Percentiles rank a stretch among this genome's conserved stretches.
Evolutionary conservation across 1,140 invertebrate genomes (phyloP).

Genomic region (Pectinophora gossypiella): DNA sequence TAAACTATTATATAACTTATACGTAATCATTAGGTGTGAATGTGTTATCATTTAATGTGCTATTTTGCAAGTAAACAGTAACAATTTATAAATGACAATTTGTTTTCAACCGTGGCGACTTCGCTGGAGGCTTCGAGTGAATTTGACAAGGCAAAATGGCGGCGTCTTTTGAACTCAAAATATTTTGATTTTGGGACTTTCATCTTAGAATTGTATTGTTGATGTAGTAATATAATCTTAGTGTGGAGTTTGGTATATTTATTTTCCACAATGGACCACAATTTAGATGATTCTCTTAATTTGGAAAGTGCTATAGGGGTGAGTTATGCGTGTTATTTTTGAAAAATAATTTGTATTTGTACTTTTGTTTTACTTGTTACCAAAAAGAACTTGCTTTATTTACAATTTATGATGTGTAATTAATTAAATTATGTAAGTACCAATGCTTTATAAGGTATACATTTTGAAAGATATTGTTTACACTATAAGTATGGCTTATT

Average conservation of each 20-base stretch:
- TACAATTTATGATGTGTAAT: no score
- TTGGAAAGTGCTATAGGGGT: slow-evolving; percentile 57
- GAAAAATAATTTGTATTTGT: no score
- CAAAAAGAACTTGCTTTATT: no score
- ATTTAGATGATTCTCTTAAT: slow-evolving; percentile 59
- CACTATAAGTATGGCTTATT: no score
- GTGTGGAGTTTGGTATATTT: slow-evolving; percentile 6
- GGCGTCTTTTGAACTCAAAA: slow-evolving; percentile 65
- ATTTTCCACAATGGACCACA: slow-evolving; percentile 50
- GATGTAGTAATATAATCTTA: not conserved
- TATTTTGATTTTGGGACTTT: slow-evolving; percentile 26
- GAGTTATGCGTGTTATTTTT: no score
- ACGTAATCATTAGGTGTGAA: not conserved
- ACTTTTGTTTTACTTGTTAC: no score
- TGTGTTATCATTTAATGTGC: not conserved
- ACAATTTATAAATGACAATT: no score
- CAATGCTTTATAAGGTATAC: no score
- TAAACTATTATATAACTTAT: slow-evolving; percentile 13
- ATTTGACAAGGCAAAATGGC: slow-evolving; percentile 70
- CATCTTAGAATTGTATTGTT: slow-evolving; percentile 6
- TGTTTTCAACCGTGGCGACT: slow-evolving; percentile 70
- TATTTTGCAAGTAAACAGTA: no score
- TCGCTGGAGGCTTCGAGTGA: slow-evolving; percentile 26
- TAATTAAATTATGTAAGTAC: no score
- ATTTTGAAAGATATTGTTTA: no score